These are phyloP conservation scores for Oxystoma pomonae DNA, from an alignment of 2,888 invertebrate species.

Conservation along the genomic window DNA sequence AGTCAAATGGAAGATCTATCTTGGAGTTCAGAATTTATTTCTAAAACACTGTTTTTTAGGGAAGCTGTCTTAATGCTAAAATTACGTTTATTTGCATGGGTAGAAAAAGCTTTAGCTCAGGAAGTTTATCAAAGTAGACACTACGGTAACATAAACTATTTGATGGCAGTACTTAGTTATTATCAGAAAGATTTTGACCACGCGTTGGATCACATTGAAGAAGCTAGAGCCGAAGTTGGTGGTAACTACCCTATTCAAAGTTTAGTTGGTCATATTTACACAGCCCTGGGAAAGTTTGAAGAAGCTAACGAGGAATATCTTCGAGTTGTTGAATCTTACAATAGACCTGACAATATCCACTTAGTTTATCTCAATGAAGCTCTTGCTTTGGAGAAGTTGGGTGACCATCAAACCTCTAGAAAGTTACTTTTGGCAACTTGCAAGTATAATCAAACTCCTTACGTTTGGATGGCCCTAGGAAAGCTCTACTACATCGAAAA, in stretches of 20 bases:
- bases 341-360: conserved; percentile 41
- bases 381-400: conserved; percentile 31
- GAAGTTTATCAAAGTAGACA: conserved; percentile 32
- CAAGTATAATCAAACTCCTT: conserved; percentile 42
- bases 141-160: conserved; percentile 39
- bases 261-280: conserved; percentile 40
- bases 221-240: conserved; percentile 37
- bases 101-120: conserved; percentile 37
- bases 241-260: conserved; percentile 35
- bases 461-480: conserved; percentile 41
- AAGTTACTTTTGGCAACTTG: conserved; percentile 40
- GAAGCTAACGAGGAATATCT: conserved; percentile 38
- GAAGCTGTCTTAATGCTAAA: conserved; percentile 40
- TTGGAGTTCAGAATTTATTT: conserved; percentile 38
- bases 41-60: conserved; percentile 37
- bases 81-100: conserved; percentile 38
- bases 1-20: conserved; percentile 35
- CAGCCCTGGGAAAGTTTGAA: conserved; percentile 30
- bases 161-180: conserved; percentile 40
- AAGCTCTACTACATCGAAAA: conserved; percentile 37
- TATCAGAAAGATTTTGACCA: conserved; percentile 37
- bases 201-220: conserved; percentile 39
- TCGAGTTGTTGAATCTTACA: conserved; percentile 35
- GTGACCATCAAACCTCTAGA: conserved; percentile 38
- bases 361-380: conserved; percentile 40